These are phyloP conservation scores for Pristionchus pacificus DNA, from an alignment of 1,140 invertebrate species.

Conservation along the genomic window DNA sequence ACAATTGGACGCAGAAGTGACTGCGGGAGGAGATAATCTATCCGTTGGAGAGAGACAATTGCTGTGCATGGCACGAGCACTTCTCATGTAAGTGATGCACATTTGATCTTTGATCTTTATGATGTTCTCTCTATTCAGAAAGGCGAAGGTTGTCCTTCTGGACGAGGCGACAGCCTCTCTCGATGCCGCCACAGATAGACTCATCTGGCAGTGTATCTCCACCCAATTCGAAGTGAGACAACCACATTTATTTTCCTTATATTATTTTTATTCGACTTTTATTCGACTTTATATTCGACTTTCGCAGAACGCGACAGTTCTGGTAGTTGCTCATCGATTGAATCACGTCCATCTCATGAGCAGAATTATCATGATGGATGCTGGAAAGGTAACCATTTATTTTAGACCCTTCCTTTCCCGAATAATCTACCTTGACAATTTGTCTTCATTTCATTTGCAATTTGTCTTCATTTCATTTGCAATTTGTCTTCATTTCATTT, in stretches of 20 bases:
- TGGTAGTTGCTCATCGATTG: conserved; percentile 87
- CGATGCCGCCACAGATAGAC: conserved; percentile 70
- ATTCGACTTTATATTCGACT: conserved; percentile 61
- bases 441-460: no score
- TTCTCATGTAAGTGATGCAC: conserved; percentile 15
- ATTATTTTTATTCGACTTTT: background rate
- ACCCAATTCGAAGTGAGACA: background rate
- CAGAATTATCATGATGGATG: conserved; percentile 32
- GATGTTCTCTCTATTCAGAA: conserved; percentile 43
- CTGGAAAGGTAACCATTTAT: conserved; percentile 16
- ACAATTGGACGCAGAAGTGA: conserved; percentile 71
- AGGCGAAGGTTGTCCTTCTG: conserved; percentile 61
- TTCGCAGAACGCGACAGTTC: conserved; percentile 79
- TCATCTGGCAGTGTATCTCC: conserved; percentile 75
- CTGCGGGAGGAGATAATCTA: conserved; percentile 82
- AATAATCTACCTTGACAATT: no score
- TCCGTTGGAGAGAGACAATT: conserved; percentile 33
- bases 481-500: no score
- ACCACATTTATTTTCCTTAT: background rate
- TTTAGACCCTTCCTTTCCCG: background rate
- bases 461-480: no score
- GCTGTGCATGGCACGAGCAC: conserved; percentile 24
- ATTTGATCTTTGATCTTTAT: background rate
- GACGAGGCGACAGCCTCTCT: conserved; percentile 64
- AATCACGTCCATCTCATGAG: conserved; percentile 73